Conservation (phyloP, 2,888 invertebrate species). For the Rhingia campestris region DNA sequence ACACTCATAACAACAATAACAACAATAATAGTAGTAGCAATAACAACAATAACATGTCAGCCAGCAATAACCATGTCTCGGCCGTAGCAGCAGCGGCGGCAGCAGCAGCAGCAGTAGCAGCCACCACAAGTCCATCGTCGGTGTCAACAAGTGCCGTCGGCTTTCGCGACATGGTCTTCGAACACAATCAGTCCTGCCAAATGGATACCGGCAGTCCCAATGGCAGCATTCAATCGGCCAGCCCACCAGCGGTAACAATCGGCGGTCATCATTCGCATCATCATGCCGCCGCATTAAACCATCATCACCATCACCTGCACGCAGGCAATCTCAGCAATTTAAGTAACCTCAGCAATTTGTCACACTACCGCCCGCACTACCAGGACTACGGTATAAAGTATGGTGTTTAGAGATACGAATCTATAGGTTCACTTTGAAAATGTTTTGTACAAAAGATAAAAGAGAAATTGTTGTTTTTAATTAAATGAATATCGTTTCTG, state of each 20-base stretch:
- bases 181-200: constrained; percentile 82
- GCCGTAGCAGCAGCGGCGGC: constrained; percentile 53
- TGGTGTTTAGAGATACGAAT: constrained; percentile 79
- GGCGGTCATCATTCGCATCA: constrained; percentile 80
- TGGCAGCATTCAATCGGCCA: constrained; percentile 82
- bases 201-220: constrained; percentile 83
- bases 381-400: constrained; percentile 83
- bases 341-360: constrained; percentile 81
- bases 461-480: constrained; percentile 37
- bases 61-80: constrained; percentile 74
- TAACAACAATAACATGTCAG: constrained; percentile 74
- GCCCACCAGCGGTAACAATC: constrained; percentile 80
- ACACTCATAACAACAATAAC: constrained; percentile 76
- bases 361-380: constrained; percentile 82
- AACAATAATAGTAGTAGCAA: constrained; percentile 74
- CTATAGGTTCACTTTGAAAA: constrained; percentile 50
- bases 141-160: constrained; percentile 78
- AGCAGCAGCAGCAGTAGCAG: constrained; percentile 62
- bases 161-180: constrained; percentile 83
- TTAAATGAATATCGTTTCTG: neutral
- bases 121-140: constrained; percentile 76
- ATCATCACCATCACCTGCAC: constrained; percentile 81
- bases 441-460: constrained; percentile 42
- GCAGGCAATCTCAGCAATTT: constrained; percentile 81
- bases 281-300: constrained; percentile 68